Base-by-base conservation (phyloP, 2,888 invertebrate species). In the Cephus spinipes region DNA sequence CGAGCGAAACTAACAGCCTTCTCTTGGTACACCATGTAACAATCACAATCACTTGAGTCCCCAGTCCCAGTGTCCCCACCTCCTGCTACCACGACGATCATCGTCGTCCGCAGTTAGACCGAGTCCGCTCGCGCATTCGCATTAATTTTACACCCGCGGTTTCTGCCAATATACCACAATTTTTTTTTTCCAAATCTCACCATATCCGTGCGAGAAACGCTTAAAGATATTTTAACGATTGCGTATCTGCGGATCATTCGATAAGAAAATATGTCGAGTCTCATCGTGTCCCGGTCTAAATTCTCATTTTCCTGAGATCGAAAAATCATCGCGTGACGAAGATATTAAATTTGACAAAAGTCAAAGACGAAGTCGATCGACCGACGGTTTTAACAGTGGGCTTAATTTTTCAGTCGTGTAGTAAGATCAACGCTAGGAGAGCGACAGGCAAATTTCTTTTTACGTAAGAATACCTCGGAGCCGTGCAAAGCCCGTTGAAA, bases 101-200 rank as follows among this genome's bases (percentile, higher is more conserved):
- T 85, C 88, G 86, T 87, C 87, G 87, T 83, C 90, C 90, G 89
- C 90, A 91, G 91, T 91, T 88, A 89, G 87, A 88, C 89, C 89
- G 89, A 90, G 90, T 90, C 90, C 90, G 90, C 85, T 90, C 91
- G 90, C 89, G 90, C 87, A 90, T 89, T 90, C 90, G 88, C 90
- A 90, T 89, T 90, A 85, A 88, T 80, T 86, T 87, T 86, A 55
- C 83, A 83, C 82, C 80, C 84, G 83, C 80, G 80, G 74, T 77
- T 77, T 77, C 69, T 55, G 69, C 33, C 40, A 31, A 32, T 71
- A 23, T 55, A 55, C 23, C 31, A n/a, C 11, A 32, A 32, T 76
- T 34, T 76, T 69, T 74, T 74, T 30, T 68, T 32, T 32, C 68
- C 12, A 68, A 15, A 68, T 32, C 69, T 73, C 4, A 33, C 73